Evolutionary conservation across 2,113 vertebrate species (phyloP).

Genomic region (Chloebia gouldiae): DNA sequence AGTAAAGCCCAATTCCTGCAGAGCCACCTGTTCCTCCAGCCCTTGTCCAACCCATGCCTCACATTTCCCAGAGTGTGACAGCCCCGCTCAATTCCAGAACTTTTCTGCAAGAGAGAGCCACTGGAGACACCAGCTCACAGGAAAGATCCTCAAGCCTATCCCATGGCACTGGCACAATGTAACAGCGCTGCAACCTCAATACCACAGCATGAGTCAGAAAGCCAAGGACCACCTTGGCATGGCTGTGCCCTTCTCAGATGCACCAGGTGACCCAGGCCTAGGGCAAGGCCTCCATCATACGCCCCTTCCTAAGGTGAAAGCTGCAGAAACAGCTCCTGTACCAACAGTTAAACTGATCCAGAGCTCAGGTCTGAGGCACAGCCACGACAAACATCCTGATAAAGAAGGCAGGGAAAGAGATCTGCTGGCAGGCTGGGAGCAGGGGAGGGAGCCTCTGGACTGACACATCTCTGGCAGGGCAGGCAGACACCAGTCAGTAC

Average conservation of each 20-base stretch:
- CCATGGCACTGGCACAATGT: neutral
- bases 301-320: neutral
- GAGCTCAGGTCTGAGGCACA: neutral
- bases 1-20: neutral
- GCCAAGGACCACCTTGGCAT: neutral
- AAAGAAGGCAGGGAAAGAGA: neutral
- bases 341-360: neutral
- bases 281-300: neutral
- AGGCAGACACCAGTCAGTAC: neutral
- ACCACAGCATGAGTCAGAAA: neutral
- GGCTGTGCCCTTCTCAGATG: neutral
- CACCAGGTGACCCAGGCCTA: neutral
- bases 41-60: neutral
- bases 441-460: neutral
- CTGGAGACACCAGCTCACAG: neutral
- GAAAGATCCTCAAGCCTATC: neutral
- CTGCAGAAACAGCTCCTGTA: neutral
- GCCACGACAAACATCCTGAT: rapidly evolving
- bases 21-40: neutral
- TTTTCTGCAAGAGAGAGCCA: neutral
- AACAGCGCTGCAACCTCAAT: neutral
- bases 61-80: neutral
- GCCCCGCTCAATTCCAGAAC: neutral
- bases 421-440: neutral
- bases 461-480: neutral